Base-by-base conservation (phyloP, 2,888 invertebrate genomes). In the Ligdia adustata region DNA sequence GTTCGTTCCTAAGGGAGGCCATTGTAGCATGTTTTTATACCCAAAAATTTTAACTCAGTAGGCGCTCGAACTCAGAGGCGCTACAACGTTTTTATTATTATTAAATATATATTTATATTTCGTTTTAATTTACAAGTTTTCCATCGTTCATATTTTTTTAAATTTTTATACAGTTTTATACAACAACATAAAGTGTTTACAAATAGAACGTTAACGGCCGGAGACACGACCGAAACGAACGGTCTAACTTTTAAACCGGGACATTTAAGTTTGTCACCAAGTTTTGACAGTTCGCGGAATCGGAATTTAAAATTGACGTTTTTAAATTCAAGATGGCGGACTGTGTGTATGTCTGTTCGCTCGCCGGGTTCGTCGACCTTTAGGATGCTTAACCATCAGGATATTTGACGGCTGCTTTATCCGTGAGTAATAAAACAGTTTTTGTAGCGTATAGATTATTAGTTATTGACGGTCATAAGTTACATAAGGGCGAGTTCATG, bases 11-110 rank as follows among this genome's bases (percentile, higher is more conserved):
- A 47, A 54, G 73, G 83, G 78, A 83, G 88, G 85, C 89, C 82
- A 90, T 90, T 89, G 90, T 90, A 90, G 89, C 89, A 86, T 90
- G 90, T 90, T 90, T 90, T 90, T 90, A 90, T 90, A 82, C 90
- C 90, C 89, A 90, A 90, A 90, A 90, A 90, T 90, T 90, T 90
- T 88, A 90, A 90, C 87, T 89, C 90, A 90, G 90, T 90, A 89
- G 90, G 88, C 90, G 89, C 90, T 88, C 88, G 87, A 77, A 88
- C 90, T 83, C 90, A 69, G 90, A 81, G 82, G 86, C 75, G 87
- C 87, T 83, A 79, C 84, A 80, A 90, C 90, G 90, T 81, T 88
- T 86, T 85, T 90, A 90, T 86, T 87, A 85, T 83, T 87, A 88
- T 84, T 88, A 87, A n/a, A 84, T 89, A 90, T 90, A 89, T 89